Evolutionary conservation across 2,888 invertebrate species (phyloP), one percentile per base, ranked within the genome.

Genomic region (Pandemis heparana): DNA sequence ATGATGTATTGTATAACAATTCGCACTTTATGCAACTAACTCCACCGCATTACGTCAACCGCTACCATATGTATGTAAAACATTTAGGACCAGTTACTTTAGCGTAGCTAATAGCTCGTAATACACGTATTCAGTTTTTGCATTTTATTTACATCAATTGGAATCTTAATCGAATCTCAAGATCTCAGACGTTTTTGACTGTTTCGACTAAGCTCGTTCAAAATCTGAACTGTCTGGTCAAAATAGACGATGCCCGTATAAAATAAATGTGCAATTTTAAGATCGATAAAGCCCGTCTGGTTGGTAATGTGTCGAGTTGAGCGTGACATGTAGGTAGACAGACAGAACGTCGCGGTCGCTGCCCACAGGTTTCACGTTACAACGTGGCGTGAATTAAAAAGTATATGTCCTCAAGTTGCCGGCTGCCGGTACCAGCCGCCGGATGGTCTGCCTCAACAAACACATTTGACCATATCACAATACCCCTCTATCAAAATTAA

Each of bases 311-410:
- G 81, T 65, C n/a, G 80, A 79, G 77, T 80, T 79, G 72, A 80
- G 81, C 87, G 83, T 87, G 86, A 87, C 87, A 80, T 74, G 79
- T 79, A 80, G 79, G 79, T 82, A 82, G 83, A 83, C 85, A 78
- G 83, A 83, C 85, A 78, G 78, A 78, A 76, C 82, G 87, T 88
- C 87, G 86, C 87, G 89, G 87, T 87, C 80, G 79, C 80, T 83
- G 83, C 80, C 80, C 84, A 83, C 83, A 78, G 82, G 86, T 85
- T 82, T 89, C 86, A 79, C 80, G 82, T 89, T 88, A 86, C 84
- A 83, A 83, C 86, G 86, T 82, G 83, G 80, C 78, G 82, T 84
- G 89, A 88, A 88, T 89, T 84, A 87, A 87, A 89, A 85, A 85
- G 79, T 75, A 80, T 78, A 60, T 75, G 66, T 65, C 74, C 75